Percentiles rank a stretch among this genome's conserved stretches.
Conservation (phyloP, 2,888 invertebrate species). For the Podabrus alpinus region DNA sequence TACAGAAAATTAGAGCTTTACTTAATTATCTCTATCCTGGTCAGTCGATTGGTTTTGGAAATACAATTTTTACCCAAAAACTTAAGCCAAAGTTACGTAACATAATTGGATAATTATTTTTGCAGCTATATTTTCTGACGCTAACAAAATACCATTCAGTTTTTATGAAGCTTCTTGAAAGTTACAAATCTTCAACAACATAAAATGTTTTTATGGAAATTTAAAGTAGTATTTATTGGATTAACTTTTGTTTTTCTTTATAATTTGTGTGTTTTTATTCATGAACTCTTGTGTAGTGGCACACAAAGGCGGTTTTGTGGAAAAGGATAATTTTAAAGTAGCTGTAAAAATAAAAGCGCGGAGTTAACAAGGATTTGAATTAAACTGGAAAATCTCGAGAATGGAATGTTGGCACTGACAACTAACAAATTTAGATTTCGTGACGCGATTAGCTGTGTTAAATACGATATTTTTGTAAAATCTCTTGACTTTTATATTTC, state of each 20-base stretch:
- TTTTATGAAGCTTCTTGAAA: background rate
- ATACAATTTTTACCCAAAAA: background rate
- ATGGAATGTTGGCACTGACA: constrained; percentile 13
- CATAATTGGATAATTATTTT: background rate
- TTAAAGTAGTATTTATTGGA: background rate
- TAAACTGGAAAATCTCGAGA: constrained; percentile 13
- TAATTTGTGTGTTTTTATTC: background rate
- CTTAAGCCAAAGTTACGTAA: background rate
- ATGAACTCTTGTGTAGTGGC: background rate
- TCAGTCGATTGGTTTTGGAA: background rate
- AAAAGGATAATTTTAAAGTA: background rate
- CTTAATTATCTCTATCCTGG: background rate
- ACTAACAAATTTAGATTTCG: constrained; percentile 21
- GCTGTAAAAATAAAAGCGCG: background rate
- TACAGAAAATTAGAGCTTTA: background rate
- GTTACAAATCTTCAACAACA: background rate
- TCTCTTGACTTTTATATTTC: background rate
- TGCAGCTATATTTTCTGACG: background rate
- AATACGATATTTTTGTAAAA: constrained; percentile 1
- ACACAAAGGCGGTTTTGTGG: constrained; percentile 2
- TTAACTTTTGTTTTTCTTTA: background rate
- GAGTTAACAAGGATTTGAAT: constrained; percentile 12
- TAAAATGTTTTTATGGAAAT: background rate
- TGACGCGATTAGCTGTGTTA: constrained; percentile 13
- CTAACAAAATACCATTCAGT: background rate